Evolutionary conservation across 2,113 vertebrate genomes (phyloP), one percentile per base, ranked within the genome.

Genomic region (Siniperca knerii): DNA sequence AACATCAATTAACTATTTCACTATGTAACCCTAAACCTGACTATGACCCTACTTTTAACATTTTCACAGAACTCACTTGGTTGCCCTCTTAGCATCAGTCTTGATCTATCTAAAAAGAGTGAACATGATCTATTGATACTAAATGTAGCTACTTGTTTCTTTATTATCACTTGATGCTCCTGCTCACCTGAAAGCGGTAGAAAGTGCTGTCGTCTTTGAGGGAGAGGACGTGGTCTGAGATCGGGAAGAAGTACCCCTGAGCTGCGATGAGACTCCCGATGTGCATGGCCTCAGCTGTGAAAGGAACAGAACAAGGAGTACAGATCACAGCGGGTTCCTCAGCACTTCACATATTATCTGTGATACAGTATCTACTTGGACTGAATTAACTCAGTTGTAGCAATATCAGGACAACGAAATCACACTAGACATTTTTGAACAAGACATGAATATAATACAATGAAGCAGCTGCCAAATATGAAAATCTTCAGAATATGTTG

Each of bases 181-280:
- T 3, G 23, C 97, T 94, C 94, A 99, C 98, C 97, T 99, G 98
- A 88, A 99, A 99, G 83, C 98, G 98, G 89, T 98, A 99, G 91
- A 99, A 99, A 0, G 98, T 98, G 46, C 98, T 96, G 8, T 99
- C 98, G 16, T 99, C 98, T 95, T 98, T 99, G 92, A 99, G 93
- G 76, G 96, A 96, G 78, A 99, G 97, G 67, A 99, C 97, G 0
- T 99, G 98, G 86, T 99, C 98, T 0, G 98, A 99, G 92, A 99
- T 99, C 0, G 98, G 98, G 87, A 99, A 99, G 92, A 99, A 92
- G 89, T 99, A 99, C 65, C 98, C 98, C 90, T 99, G 98, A 68
- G 98, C 98, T 54, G 98, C 97, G 0, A 99, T 96, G 35, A 99
- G 97, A 83, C 98, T 97, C 82, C 98, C 98, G 86, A 99, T 90